These are phyloP conservation scores for Platycercus adscitus DNA, from an alignment of 2,113 vertebrate genomes.

Conservation along the genomic window DNA sequence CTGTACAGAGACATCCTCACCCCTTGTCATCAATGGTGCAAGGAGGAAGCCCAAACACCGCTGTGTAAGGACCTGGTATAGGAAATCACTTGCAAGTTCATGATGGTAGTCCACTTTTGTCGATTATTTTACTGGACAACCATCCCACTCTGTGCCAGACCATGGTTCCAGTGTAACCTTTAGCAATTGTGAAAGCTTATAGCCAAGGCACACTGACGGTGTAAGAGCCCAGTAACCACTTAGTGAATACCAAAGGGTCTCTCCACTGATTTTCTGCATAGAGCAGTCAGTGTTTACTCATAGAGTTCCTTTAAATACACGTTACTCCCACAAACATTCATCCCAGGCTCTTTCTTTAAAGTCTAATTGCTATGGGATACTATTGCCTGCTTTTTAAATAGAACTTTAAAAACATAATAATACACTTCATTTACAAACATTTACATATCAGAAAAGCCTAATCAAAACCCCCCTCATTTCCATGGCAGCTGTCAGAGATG, in stretches of 20 bases:
- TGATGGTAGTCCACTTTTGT: neutral
- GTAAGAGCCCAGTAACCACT: neutral
- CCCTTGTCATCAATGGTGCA: neutral
- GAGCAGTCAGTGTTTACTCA: neutral
- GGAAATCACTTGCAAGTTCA: neutral
- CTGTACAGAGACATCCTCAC: neutral
- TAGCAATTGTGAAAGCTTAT: neutral
- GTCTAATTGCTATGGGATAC: neutral
- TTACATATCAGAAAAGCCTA: slow-evolving; percentile 55
- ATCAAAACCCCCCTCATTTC: slow-evolving; percentile 57
- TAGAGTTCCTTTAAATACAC: neutral
- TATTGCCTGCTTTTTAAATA: neutral
- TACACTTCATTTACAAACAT: slow-evolving; percentile 32
- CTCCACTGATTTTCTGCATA: neutral
- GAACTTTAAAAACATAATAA: neutral
- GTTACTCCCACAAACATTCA: neutral
- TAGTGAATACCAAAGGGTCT: neutral
- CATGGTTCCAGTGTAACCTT: neutral
- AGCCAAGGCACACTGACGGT: neutral
- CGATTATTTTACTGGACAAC: neutral
- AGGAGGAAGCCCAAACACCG: neutral
- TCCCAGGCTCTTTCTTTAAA: neutral
- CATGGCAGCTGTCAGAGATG: slow-evolving; percentile 7
- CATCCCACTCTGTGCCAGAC: neutral
- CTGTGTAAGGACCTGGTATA: neutral